Evolutionary conservation across 2,797 vertebrate species (phyloP).

Genomic region (Syngnathus rostellatus): DNA sequence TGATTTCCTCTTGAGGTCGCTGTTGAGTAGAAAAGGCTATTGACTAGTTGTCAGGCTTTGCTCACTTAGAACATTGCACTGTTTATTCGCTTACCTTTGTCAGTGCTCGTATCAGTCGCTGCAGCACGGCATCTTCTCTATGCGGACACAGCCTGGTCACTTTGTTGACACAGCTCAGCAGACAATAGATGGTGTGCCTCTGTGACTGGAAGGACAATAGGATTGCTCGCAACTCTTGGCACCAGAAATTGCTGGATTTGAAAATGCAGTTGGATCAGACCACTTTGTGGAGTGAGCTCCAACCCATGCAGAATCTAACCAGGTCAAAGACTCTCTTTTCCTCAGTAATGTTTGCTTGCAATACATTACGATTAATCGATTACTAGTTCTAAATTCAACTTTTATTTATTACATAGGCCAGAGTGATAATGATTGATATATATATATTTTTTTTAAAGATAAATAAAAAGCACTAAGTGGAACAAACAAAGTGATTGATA

Average conservation of each 20-base stretch:
- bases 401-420: no score
- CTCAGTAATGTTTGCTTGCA: no score
- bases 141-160: conserved; percentile 66
- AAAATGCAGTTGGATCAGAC: background rate
- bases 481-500: no score
- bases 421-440: no score
- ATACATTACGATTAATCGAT: background rate
- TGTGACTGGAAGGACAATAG: conserved; percentile 54
- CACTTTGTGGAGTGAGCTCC: background rate
- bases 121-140: conserved; percentile 65
- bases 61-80: background rate
- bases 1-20: conserved; percentile 51
- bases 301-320: background rate
- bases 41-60: background rate
- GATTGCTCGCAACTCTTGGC: background rate
- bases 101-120: conserved; percentile 61
- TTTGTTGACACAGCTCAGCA: conserved; percentile 69
- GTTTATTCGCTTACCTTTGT: conserved; percentile 59
- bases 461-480: no score
- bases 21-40: conserved; percentile 29
- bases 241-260: background rate
- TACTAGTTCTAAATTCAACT: background rate
- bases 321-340: background rate
- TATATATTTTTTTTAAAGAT: background rate
- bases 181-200: conserved; percentile 65